Conservation (phyloP, 2,888 invertebrate species). For the Cryptophagus acutangulus region DNA sequence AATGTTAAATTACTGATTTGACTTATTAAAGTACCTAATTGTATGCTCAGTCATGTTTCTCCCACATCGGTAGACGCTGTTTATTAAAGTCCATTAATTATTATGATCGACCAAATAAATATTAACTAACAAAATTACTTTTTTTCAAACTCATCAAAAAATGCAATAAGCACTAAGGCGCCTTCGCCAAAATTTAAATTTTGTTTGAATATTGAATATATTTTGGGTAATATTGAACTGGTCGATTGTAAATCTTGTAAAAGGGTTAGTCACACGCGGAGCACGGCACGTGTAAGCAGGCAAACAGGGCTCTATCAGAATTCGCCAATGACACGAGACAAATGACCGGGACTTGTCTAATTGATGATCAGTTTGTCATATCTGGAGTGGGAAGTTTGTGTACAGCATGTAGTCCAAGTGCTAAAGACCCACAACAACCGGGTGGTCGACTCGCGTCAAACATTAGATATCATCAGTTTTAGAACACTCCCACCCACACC, state of each 20-base stretch:
- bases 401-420: slow-evolving; percentile 29
- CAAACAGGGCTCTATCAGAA: slow-evolving; percentile 38
- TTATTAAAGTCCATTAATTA: slow-evolving; percentile 22
- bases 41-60: slow-evolving; percentile 22
- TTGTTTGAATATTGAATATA: too few species aligned
- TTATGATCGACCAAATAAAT: slow-evolving; percentile 11
- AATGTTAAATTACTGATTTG: too few species aligned
- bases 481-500: not conserved
- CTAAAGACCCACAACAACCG: slow-evolving; percentile 28
- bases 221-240: too few species aligned
- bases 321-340: slow-evolving; percentile 44
- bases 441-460: slow-evolving; percentile 32
- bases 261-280: too few species aligned
- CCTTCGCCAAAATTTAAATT: too few species aligned
- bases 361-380: slow-evolving; percentile 45
- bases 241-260: too few species aligned
- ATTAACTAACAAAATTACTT: too few species aligned
- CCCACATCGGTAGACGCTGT: slow-evolving; percentile 21
- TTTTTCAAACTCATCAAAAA: too few species aligned
- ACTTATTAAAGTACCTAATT: slow-evolving; percentile 20
- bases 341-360: slow-evolving; percentile 44
- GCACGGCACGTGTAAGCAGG: too few species aligned
- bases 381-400: slow-evolving; percentile 43
- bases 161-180: too few species aligned
- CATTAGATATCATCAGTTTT: not conserved